phyloP scores from a whole-genome alignment of 2,888 invertebrate species.

The Podotricha telesiphe region DNA sequence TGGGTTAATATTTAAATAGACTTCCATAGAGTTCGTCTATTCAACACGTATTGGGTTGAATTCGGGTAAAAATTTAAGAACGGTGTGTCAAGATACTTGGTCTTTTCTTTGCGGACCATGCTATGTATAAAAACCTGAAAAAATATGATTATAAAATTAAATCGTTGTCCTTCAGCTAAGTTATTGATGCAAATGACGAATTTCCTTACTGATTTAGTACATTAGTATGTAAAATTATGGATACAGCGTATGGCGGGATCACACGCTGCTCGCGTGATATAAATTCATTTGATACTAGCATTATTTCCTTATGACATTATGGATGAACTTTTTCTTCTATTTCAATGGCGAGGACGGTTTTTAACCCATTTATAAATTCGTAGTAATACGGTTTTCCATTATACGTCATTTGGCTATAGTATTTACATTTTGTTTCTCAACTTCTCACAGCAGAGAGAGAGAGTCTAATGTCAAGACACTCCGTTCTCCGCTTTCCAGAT shows the following conservation, averaged over 20 bases:
- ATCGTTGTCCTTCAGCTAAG: not conserved
- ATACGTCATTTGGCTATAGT: too few relatives aligned
- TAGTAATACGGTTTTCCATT: not conserved
- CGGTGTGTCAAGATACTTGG: too few relatives aligned
- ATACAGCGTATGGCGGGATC: conserved; percentile 14
- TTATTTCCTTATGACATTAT: not conserved
- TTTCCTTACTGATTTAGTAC: not conserved
- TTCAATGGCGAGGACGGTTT: not conserved
- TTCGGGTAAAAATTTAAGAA: too few relatives aligned
- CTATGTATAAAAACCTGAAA: not conserved
- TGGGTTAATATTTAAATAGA: too few relatives aligned
- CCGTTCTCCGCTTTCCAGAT: too few relatives aligned
- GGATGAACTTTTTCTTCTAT: not conserved
- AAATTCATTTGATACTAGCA: conserved; percentile 18
- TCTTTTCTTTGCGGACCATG: too few relatives aligned
- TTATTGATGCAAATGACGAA: not conserved
- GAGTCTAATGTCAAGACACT: too few relatives aligned
- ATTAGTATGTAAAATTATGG: conserved; percentile 25
- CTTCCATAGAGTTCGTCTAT: too few relatives aligned
- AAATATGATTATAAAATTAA: not conserved
- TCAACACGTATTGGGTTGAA: too few relatives aligned
- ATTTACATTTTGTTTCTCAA: too few relatives aligned
- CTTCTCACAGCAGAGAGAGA: too few relatives aligned
- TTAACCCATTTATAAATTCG: too few relatives aligned
- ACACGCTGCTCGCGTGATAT: conserved; percentile 24